A percentile compares a stretch with the other conserved stretches of the same genome.
Conservation (phyloP, 2,113 vertebrate species). For the Nansenia antarctica region DNA sequence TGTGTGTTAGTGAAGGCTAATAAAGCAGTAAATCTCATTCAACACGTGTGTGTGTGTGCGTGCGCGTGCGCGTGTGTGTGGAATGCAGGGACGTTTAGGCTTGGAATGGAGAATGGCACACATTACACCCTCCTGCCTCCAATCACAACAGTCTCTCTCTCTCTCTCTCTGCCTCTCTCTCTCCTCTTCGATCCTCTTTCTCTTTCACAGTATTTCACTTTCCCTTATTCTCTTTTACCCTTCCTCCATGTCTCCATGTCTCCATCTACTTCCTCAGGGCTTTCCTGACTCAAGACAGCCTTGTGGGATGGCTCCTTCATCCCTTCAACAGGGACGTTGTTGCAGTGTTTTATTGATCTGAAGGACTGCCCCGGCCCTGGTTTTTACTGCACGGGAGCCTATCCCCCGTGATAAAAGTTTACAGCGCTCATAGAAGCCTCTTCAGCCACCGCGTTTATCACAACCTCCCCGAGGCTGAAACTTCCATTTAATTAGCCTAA, state of each 20-base stretch:
- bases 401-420: conserved; percentile 52
- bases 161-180: neutral
- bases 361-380: conserved; percentile 20
- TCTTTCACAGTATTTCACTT: neutral
- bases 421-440: conserved; percentile 47
- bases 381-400: conserved; percentile 49
- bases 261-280: conserved; percentile 7
- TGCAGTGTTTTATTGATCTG: conserved; percentile 48
- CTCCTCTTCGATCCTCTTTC: neutral
- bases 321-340: neutral
- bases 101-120: neutral
- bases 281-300: neutral
- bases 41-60: neutral
- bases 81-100: neutral
- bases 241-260: conserved; percentile 9
- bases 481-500: conserved; percentile 60
- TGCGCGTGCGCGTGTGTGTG: neutral
- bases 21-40: conserved; percentile 22
- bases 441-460: conserved; percentile 45
- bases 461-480: conserved; percentile 39
- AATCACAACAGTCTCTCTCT: neutral
- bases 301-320: neutral
- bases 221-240: neutral
- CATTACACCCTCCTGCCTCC: neutral
- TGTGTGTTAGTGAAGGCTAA: conserved; percentile 18